Evolutionary conservation across 1,140 invertebrate genomes (phyloP), one percentile per base, ranked within the genome.

Genomic region (Zelostemma sp.): DNA sequence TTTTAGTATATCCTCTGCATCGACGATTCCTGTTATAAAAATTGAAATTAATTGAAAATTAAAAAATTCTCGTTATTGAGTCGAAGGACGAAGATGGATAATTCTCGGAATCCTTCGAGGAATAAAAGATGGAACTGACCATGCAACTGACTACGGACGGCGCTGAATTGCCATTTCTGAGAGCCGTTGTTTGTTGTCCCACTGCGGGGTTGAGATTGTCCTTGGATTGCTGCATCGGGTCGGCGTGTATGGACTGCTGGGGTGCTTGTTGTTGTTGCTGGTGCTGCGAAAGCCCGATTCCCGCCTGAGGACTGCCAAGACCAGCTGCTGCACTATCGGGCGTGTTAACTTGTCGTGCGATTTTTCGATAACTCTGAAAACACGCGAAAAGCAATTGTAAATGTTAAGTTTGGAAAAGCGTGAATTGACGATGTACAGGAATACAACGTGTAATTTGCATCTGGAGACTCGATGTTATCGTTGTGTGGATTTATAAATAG

Each of bases 201-300:
- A 76, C 77, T 71, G 76, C 77, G 19, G 81, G 74, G 69, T 84
- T 84, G 6, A 86, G 77, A 74, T 76, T 82, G 72, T 86, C 84
- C 74, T 86, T 86, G 61, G 82, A 76, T 53, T 85, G 83, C 81
- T 86, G 83, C 84, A 86, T 86, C 51, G 81, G 80, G 68, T 86
- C 84, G 14, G 76, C 58, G 73, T 84, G 83, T 41, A 84, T 68
- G 45, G 72, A 59, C 59, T 77, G 75, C 53, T 78, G 81, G 31
- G 73, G 68, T 66, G 81, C 80, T 62, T 81, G 81, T 56, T 81
- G 79, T 43, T 80, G 81, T 16, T 77, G 58, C n/a, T 78, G 76
- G 41, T 82, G 80, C 59, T 81, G 80, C 18, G 82, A 73, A 35
- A 84, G 71, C 31, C 80, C 82, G 41, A 86, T 84, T 31, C 78